Evolutionary conservation across 2,113 vertebrate species (phyloP).

Genomic region (Taurulus bubalis): DNA sequence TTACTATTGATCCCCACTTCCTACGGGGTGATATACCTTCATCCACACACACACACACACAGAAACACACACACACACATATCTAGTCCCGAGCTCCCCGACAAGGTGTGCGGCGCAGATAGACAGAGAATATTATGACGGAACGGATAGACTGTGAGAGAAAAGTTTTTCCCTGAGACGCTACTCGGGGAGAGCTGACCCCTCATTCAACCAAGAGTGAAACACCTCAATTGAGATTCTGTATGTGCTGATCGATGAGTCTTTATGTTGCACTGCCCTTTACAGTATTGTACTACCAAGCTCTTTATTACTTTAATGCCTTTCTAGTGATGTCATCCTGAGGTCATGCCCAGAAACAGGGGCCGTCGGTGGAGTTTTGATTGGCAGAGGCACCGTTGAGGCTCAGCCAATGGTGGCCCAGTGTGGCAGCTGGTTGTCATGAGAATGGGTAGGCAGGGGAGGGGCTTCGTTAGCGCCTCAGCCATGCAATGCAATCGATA

Average conservation of each 20-base stretch:
- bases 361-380: slow-evolving; percentile 74
- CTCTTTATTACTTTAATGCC: slow-evolving; percentile 80
- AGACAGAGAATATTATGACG: slow-evolving; percentile 59
- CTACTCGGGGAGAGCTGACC: slow-evolving; percentile 61
- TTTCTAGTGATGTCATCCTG: slow-evolving; percentile 80
- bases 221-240: slow-evolving; percentile 73
- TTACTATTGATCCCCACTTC: slow-evolving; percentile 77
- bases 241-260: slow-evolving; percentile 69
- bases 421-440: slow-evolving; percentile 91
- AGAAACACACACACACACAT: slow-evolving; percentile 47
- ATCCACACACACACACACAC: slow-evolving; percentile 49
- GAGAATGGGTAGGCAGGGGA: slow-evolving; percentile 84
- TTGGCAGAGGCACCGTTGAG: slow-evolving; percentile 84
- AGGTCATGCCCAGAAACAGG: slow-evolving; percentile 74
- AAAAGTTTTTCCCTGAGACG: slow-evolving; percentile 60
- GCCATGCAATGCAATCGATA: slow-evolving; percentile 88
- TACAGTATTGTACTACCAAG: slow-evolving; percentile 75
- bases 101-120: slow-evolving; percentile 66
- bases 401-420: slow-evolving; percentile 79
- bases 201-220: slow-evolving; percentile 68
- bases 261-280: slow-evolving; percentile 78
- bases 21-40: slow-evolving; percentile 67
- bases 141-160: slow-evolving; percentile 44
- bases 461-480: slow-evolving; percentile 88
- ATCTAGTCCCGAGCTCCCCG: slow-evolving; percentile 46